Conservation (phyloP, 2,113 vertebrate genomes). For the Platysternon megacephalum region DNA sequence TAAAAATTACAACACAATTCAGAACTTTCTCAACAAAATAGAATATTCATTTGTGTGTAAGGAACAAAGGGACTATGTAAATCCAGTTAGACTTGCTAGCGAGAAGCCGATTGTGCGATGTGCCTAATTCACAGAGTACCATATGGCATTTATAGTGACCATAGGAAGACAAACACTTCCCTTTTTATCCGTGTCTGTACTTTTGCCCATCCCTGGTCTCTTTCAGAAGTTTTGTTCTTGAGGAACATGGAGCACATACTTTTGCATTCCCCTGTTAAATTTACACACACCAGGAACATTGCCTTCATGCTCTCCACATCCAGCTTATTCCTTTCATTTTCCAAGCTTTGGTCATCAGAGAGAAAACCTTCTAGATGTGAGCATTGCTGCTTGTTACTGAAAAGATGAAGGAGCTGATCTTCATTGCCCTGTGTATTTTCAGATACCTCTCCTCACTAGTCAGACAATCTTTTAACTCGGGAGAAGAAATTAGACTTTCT, state of each 20-base stretch:
- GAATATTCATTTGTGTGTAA: too few relatives aligned
- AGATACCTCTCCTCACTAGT: too few relatives aligned
- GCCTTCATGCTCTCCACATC: neutral
- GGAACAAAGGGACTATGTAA: too few relatives aligned
- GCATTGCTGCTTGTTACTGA: neutral
- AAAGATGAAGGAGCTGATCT: neutral
- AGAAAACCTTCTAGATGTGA: neutral
- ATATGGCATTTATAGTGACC: too few relatives aligned
- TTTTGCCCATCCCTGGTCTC: neutral
- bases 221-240: neutral
- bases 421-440: neutral
- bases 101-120: too few relatives aligned
- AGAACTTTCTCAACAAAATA: too few relatives aligned
- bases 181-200: neutral
- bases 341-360: neutral
- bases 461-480: too few relatives aligned
- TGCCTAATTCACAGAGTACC: too few relatives aligned
- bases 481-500: neutral
- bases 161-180: too few relatives aligned
- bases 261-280: neutral
- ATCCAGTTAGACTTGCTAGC: too few relatives aligned
- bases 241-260: neutral
- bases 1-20: too few relatives aligned
- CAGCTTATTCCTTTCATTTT: constrained; percentile 11
- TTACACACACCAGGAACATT: neutral